Percentiles rank a stretch among this genome's conserved stretches.
These are phyloP conservation scores for Diplogasteroides magnus DNA, from an alignment of 1,140 invertebrate genomes.

Conservation along the genomic window DNA sequence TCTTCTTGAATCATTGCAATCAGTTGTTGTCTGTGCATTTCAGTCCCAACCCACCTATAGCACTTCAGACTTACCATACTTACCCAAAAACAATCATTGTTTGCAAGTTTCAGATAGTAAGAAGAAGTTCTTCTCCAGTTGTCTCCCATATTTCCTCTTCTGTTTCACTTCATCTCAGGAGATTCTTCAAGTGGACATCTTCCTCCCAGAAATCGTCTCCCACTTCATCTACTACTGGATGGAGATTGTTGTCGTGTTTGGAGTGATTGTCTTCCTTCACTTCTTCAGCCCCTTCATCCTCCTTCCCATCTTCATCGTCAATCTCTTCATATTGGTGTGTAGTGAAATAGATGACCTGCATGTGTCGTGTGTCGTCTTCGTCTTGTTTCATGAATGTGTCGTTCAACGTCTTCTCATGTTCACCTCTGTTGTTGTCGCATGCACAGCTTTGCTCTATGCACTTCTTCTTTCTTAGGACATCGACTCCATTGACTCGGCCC, in stretches of 20 bases:
- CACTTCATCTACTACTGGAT: slow-evolving; percentile 14
- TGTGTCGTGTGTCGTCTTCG: neutral
- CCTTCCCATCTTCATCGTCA: slow-evolving; percentile 8
- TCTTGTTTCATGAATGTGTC: neutral
- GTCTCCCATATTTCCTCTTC: neutral
- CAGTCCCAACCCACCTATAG: too few species aligned
- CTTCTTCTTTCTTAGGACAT: too few species aligned
- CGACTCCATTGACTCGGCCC: slow-evolving; percentile 17
- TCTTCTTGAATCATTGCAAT: too few species aligned
- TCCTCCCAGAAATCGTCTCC: slow-evolving; percentile 12
- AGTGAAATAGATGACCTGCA: too few species aligned
- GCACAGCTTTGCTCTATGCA: too few species aligned
- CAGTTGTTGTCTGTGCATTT: too few species aligned
- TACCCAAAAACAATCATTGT: too few species aligned
- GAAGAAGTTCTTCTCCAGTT: neutral
- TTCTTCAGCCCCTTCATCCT: slow-evolving; percentile 3
- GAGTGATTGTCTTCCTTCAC: slow-evolving; percentile 8
- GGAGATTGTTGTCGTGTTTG: slow-evolving; percentile 19
- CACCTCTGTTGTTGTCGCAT: neutral
- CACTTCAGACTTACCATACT: too few species aligned
- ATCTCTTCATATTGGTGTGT: too few species aligned
- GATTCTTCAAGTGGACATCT: slow-evolving; percentile 14
- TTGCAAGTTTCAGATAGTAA: neutral
- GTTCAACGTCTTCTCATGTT: neutral
- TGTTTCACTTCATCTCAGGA: slow-evolving; percentile 15